phyloP scores from a whole-genome alignment of 1,140 invertebrate genomes.

The Neomicropteryx cornuta region DNA sequence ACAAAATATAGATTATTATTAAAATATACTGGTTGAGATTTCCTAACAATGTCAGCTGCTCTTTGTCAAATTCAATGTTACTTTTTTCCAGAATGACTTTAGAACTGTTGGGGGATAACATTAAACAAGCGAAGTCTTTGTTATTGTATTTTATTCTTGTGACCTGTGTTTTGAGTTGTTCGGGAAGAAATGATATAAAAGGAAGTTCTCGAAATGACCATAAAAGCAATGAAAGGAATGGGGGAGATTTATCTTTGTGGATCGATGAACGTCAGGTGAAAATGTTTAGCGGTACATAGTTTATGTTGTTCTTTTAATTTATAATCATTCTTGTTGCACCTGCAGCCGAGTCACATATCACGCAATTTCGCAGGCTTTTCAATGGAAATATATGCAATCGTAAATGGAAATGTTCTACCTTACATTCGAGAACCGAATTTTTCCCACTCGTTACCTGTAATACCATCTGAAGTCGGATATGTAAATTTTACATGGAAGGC shows the following conservation, averaged over 20 bases:
- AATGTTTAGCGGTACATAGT: conserved; percentile 70
- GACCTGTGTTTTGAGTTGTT: no score
- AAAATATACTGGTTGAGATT: no score
- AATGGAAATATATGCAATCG: conserved; percentile 82
- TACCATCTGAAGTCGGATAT: conserved; percentile 79
- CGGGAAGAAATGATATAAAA: conserved; percentile 11
- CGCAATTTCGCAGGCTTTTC: conserved; percentile 63
- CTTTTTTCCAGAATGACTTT: no score
- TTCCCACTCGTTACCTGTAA: conserved; percentile 76
- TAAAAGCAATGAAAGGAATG: conserved; percentile 14
- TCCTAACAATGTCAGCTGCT: no score
- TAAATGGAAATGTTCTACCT: conserved; percentile 70
- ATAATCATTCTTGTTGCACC: no score
- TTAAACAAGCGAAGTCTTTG: no score
- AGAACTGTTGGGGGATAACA: no score
- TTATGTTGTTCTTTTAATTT: not conserved
- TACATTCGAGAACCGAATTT: conserved; percentile 84
- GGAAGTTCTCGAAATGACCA: conserved; percentile 7
- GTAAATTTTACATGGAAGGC: conserved; percentile 91
- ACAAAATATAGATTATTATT: no score
- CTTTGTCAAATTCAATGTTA: no score
- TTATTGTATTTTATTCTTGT: no score
- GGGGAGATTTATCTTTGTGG: conserved; percentile 68
- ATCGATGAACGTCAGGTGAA: conserved; percentile 81
- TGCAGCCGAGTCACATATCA: no score